Percentiles rank a stretch among this genome's conserved stretches.
Evolutionary conservation across 2,888 invertebrate genomes (phyloP).

Genomic region (Scaptomyza polygonia): DNA sequence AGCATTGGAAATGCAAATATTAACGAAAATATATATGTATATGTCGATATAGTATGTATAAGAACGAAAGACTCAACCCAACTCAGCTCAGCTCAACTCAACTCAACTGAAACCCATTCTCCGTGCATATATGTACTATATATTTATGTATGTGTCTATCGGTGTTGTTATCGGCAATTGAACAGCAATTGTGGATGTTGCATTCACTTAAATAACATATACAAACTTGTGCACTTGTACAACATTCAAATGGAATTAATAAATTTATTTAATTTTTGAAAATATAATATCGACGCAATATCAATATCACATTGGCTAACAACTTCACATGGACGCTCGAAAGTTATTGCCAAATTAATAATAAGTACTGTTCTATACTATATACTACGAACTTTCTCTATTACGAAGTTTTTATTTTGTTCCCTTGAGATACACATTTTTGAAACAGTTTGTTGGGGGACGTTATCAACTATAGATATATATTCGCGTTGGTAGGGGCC

Average conservation of each 20-base stretch:
- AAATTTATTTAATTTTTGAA: conserved; percentile 12
- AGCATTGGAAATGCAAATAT: conserved; percentile 63
- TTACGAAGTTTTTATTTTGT: too few species aligned
- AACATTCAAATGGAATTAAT: conserved; percentile 1
- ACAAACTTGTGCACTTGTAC: neutral
- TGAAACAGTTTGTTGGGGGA: too few species aligned
- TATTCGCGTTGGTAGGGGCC: too few species aligned
- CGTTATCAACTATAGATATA: too few species aligned
- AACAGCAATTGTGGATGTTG: conserved; percentile 18
- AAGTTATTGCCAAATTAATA: too few species aligned
- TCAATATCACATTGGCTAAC: too few species aligned
- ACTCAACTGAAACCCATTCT: conserved; percentile 1
- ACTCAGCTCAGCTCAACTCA: too few species aligned
- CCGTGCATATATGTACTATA: neutral
- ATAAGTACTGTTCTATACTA: too few species aligned
- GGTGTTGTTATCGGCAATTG: conserved; percentile 31
- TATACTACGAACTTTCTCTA: too few species aligned
- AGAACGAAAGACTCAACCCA: too few species aligned
- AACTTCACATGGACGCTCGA: too few species aligned
- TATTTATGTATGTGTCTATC: conserved; percentile 1
- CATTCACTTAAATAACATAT: neutral
- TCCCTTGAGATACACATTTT: too few species aligned
- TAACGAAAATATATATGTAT: conserved; percentile 53
- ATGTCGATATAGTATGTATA: neutral
- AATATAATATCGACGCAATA: neutral